phyloP scores from a whole-genome alignment of 2,113 vertebrate species.

The Perca flavescens region DNA sequence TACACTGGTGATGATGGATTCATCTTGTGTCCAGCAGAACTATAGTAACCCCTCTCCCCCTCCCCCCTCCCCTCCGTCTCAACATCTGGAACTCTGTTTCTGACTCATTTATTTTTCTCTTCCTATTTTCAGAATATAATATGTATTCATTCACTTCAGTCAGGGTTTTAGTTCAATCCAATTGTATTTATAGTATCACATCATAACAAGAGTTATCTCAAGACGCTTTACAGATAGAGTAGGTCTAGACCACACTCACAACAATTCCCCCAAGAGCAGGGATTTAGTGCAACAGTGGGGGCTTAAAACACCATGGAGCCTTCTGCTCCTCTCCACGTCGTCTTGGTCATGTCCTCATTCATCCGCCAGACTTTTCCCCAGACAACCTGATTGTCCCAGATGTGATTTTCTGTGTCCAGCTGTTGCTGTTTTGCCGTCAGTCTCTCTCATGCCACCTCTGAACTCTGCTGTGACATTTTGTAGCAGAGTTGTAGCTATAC shows the following conservation, averaged over 20 bases:
- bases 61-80: neutral
- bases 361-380: neutral
- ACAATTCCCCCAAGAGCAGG: too few relatives aligned
- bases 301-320: too few relatives aligned
- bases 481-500: slow-evolving; percentile 27
- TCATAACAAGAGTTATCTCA: too few relatives aligned
- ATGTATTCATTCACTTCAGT: neutral
- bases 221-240: too few relatives aligned
- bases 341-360: neutral
- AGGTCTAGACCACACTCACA: too few relatives aligned
- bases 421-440: slow-evolving; percentile 4
- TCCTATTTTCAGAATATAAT: neutral
- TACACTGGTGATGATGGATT: slow-evolving; percentile 3
- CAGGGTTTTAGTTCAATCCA: too few relatives aligned
- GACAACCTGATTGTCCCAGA: slow-evolving; percentile 42
- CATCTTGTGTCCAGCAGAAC: slow-evolving; percentile 13
- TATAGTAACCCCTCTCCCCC: too few relatives aligned
- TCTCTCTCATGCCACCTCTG: slow-evolving; percentile 10
- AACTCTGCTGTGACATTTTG: slow-evolving; percentile 25
- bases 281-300: too few relatives aligned
- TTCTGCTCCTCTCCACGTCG: neutral
- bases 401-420: slow-evolving; percentile 56
- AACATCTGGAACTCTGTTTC: slow-evolving; percentile 9
- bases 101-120: neutral
- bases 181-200: too few relatives aligned